Percentiles rank a stretch among this genome's conserved stretches.
These are phyloP conservation scores for Tympanoctomys barrerae DNA, from an alignment of 2,797 vertebrate genomes.

Conservation along the genomic window DNA sequence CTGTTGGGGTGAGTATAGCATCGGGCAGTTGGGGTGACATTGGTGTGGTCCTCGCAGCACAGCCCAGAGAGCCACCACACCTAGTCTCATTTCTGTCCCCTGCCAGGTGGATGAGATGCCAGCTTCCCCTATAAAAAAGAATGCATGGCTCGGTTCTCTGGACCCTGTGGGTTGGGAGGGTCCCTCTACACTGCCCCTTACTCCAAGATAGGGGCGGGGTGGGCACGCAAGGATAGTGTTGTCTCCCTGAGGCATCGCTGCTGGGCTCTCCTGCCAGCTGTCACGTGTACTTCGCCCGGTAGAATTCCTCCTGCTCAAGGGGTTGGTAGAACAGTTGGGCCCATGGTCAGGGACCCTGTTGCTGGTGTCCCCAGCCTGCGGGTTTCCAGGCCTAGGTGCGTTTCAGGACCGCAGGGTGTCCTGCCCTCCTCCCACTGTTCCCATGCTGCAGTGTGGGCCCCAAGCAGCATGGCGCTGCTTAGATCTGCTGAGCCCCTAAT, in stretches of 20 bases:
- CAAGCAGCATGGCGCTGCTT: neutral
- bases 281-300: neutral
- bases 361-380: neutral
- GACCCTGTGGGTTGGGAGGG: neutral
- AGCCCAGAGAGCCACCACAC: neutral
- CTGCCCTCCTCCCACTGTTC: neutral
- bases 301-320: neutral
- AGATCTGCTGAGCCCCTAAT: slow-evolving; percentile 69
- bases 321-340: neutral
- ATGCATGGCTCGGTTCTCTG: neutral
- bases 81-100: fast-evolving
- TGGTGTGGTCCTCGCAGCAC: neutral
- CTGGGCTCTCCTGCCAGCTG: neutral
- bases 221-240: neutral
- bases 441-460: neutral
- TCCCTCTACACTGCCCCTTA: neutral
- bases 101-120: neutral
- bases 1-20: neutral
- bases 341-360: neutral
- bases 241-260: neutral
- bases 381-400: neutral
- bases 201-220: neutral
- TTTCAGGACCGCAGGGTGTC: no score
- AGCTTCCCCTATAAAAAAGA: neutral
- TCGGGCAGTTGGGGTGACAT: neutral